Conservation (phyloP, 1,140 invertebrate genomes). For the Idris sp. region DNA sequence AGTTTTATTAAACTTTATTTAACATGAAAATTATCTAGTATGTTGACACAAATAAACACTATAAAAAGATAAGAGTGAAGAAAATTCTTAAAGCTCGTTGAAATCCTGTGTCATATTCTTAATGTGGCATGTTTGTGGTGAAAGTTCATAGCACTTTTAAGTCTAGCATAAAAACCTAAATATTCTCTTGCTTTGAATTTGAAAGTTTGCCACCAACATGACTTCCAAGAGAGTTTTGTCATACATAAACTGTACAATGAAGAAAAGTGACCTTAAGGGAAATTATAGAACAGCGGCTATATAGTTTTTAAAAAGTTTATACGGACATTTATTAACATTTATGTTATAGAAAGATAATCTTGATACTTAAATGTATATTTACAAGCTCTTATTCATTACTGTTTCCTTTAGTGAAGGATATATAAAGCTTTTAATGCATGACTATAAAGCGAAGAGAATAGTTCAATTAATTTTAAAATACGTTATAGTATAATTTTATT, state of each 20-base stretch:
- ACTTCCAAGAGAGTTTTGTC: constrained; percentile 38
- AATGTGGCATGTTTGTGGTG: constrained; percentile 54
- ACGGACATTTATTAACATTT: constrained; percentile 24
- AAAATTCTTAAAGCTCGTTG: constrained; percentile 28
- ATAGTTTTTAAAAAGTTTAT: constrained; percentile 27
- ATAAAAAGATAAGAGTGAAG: constrained; percentile 29
- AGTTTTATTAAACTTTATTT: no score
- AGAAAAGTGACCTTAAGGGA: constrained; percentile 44
- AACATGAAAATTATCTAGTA: no score
- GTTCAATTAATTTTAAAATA: no score
- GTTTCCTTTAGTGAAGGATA: no score
- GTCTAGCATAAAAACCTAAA: constrained; percentile 45
- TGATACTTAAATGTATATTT: constrained; percentile 11
- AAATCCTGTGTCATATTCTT: constrained; percentile 45
- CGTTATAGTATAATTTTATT: no score
- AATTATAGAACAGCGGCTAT: constrained; percentile 21
- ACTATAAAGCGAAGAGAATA: no score
- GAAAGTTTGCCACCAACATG: constrained; percentile 36
- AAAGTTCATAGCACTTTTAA: constrained; percentile 53
- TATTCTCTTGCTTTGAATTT: constrained; percentile 47
- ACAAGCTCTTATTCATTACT: no score
- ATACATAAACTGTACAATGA: constrained; percentile 42
- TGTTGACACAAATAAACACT: no score
- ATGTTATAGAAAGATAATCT: constrained; percentile 14
- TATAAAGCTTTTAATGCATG: no score